A percentile compares a stretch with the other conserved stretches of the same genome.
Conservation (phyloP, 2,888 invertebrate genomes). For the Nephrocerus scutellatus region DNA sequence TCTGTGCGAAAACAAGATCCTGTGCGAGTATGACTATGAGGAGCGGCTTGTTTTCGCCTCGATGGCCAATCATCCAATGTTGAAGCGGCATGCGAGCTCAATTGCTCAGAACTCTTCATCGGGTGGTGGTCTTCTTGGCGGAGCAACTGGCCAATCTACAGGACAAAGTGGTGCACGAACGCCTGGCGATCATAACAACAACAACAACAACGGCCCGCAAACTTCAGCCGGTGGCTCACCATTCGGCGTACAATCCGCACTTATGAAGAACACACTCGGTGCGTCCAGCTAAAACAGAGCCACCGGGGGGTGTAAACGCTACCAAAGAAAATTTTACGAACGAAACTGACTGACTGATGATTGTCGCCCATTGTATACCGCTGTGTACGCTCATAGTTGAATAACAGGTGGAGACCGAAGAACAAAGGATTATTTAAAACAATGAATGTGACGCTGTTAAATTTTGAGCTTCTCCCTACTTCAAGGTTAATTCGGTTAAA, state of each 20-base stretch:
- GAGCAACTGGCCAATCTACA: conserved; percentile 17
- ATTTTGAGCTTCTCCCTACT: too few relatives aligned
- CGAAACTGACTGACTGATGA: conserved; percentile 19
- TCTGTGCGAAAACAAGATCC: conserved; percentile 93
- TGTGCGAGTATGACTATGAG: conserved; percentile 97
- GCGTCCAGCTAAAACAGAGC: conserved; percentile 49
- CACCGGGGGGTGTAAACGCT: conserved; percentile 40
- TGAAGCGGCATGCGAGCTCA: conserved; percentile 46
- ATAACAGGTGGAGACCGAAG: too few relatives aligned
- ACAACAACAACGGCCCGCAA: conserved; percentile 42
- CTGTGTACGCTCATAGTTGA: too few relatives aligned
- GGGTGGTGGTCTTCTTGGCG: conserved; percentile 31
- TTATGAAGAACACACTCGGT: conserved; percentile 46
- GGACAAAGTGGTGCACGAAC: conserved; percentile 41
- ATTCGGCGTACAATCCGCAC: conserved; percentile 40
- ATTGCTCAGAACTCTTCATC: conserved; percentile 44
- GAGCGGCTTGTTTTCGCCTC: conserved; percentile 92
- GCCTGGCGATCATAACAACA: conserved; percentile 43
- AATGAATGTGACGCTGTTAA: not conserved
- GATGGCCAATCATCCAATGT: conserved; percentile 79
- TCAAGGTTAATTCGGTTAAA: too few relatives aligned
- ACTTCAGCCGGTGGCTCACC: conserved; percentile 39
- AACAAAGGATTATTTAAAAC: conserved; percentile 5
- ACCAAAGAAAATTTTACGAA: conserved; percentile 46
- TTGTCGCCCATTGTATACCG: too few relatives aligned